Conservation (phyloP, 2,113 vertebrate genomes). For the Turnix velox region DNA sequence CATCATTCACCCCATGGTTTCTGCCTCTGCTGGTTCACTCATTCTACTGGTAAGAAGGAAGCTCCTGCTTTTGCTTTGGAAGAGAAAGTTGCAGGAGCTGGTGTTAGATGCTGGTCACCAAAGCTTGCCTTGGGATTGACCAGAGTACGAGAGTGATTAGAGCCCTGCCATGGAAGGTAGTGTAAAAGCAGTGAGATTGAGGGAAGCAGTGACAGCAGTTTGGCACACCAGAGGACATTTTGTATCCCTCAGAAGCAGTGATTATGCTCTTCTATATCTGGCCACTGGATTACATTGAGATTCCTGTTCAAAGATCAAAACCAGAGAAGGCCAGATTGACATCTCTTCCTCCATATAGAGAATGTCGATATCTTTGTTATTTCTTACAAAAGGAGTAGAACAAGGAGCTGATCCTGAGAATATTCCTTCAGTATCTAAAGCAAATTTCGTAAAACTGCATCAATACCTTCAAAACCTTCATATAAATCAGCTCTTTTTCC, state of each 20-base stretch:
- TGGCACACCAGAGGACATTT: neutral
- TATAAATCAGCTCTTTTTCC: neutral
- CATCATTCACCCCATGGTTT: neutral
- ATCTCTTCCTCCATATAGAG: neutral
- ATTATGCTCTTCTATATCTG: neutral
- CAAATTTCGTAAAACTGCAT: neutral
- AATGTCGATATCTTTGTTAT: neutral
- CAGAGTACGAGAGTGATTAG: rapidly evolving
- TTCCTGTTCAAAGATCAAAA: neutral
- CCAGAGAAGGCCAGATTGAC: neutral
- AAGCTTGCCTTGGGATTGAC: neutral
- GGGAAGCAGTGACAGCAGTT: neutral
- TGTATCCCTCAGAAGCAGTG: neutral
- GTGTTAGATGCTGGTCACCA: too few species aligned
- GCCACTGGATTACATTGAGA: too few species aligned
- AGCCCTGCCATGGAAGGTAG: neutral
- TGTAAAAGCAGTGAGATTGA: neutral
- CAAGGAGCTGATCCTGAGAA: neutral
- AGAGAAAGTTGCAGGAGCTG: neutral
- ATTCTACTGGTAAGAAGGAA: rapidly evolving
- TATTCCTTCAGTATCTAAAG: neutral
- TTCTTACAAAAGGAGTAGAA: neutral
- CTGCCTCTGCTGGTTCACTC: neutral
- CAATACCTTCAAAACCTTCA: neutral
- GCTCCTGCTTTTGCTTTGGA: neutral